Base-by-base conservation (phyloP, 2,888 invertebrate species). In the Cyclophora punctaria region DNA sequence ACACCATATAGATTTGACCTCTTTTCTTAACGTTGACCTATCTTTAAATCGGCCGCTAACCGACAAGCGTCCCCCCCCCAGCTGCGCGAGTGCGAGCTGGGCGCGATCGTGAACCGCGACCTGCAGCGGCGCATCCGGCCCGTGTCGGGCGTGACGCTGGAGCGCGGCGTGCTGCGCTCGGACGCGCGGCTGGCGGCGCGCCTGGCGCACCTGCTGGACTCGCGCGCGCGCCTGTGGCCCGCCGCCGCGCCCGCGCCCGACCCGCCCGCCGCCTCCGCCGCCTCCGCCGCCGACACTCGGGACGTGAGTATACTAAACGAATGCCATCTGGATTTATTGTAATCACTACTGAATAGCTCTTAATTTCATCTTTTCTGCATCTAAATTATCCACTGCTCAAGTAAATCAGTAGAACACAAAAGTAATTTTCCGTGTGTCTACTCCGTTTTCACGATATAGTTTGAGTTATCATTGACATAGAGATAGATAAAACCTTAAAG, bases 91-190 rank as follows among this genome's bases (percentile, higher is more conserved):
- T 96, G 96, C 75, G 98, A 98, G 79, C 87, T 98, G 62, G 97
- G 97, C 20, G 97, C 98, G 4, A 97, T 99, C 61, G 97, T 99
- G 46, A 99, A 99, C 87, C 92, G 98, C 20, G 99, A 99, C 86
- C 86, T 99, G 57, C 97, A 96, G 67, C 93, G 98, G 7, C 92
- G 99, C 48, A 95, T 99, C 55, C 93, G 99, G 0, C 94, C 97
- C 0, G 95, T 97, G 0, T 96, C 96, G 70, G 98, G 97, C 37
- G 92, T 98, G 41, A 96, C 97, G 0, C 92, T 95, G 7, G 97
- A 98, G 74, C 95, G 96, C 62, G 92, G 93, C 57, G 95, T 98
- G 49, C 93, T 98, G 35, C 91, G 97, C 34, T 94, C 97, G 7
- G 98, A 99, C 78, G 97, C 99, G 44, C 94, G 97, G 56, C 89